Evolutionary conservation across 2,888 invertebrate species (phyloP).

Genomic region (Autographa pulchrina): DNA sequence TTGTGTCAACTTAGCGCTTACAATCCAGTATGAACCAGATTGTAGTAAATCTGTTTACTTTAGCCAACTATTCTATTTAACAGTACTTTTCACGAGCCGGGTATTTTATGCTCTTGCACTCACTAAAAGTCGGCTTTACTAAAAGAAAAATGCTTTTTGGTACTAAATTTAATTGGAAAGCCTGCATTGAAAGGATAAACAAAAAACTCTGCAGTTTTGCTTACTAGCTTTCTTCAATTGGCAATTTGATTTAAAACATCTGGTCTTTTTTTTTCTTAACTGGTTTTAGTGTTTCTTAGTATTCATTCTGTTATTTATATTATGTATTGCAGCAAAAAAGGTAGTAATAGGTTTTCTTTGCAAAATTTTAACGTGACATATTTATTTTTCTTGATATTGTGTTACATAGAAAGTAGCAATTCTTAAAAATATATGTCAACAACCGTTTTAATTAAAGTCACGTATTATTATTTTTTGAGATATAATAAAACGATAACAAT

Average conservation of each 20-base stretch:
- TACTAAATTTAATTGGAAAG: conserved; percentile 12
- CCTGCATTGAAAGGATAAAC: conserved; percentile 3
- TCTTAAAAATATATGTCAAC: too few relatives aligned
- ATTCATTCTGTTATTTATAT: too few relatives aligned
- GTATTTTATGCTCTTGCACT: neutral
- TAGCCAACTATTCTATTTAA: neutral
- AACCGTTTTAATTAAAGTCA: too few relatives aligned
- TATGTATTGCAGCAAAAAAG: too few relatives aligned
- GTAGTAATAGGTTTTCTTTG: too few relatives aligned
- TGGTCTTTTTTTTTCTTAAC: neutral
- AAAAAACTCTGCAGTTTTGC: conserved; percentile 13
- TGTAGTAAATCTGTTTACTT: conserved; percentile 3
- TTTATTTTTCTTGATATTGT: too few relatives aligned
- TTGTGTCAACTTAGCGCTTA: conserved; percentile 17
- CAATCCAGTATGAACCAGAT: neutral
- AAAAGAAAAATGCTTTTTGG: neutral
- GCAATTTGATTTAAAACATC: neutral
- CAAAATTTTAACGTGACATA: too few relatives aligned
- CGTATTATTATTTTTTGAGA: neutral
- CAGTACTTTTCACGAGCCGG: neutral
- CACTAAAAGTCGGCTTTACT: neutral
- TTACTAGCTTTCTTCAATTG: conserved; percentile 1
- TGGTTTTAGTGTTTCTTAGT: neutral
- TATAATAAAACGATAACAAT: conserved; percentile 5
- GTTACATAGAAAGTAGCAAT: too few relatives aligned